phyloP scores from a whole-genome alignment of 2,113 vertebrate genomes.

The Hepsetus odoe region DNA sequence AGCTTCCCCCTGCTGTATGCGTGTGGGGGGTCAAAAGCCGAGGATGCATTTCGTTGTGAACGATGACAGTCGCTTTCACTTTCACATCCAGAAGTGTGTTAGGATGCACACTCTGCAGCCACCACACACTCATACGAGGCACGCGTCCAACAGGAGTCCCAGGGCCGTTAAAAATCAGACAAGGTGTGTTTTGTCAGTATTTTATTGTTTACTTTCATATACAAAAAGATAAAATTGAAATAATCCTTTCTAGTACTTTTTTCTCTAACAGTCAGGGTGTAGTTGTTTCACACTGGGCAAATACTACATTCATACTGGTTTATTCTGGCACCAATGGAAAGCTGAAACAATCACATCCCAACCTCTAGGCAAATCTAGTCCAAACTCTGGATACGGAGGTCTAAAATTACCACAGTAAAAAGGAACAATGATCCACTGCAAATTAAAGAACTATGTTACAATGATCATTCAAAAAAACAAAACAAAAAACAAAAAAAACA shows the following conservation, averaged over 20 bases:
- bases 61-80: too few relatives aligned
- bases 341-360: conserved; percentile 82
- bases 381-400: conserved; percentile 81
- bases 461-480: conserved; percentile 75
- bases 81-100: too few relatives aligned
- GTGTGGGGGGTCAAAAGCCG: too few relatives aligned
- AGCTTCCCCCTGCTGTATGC: too few relatives aligned
- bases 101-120: too few relatives aligned
- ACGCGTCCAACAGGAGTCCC: too few relatives aligned
- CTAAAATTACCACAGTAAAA: conserved; percentile 92
- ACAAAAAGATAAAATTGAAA: conserved; percentile 94
- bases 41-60: too few relatives aligned
- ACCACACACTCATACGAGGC: too few relatives aligned
- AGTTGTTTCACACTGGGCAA: conserved; percentile 79
- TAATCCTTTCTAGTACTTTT: conserved; percentile 79
- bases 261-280: conserved; percentile 76
- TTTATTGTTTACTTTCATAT: conserved; percentile 82
- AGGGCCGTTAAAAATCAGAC: not conserved
- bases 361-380: conserved; percentile 81
- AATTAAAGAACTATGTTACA: conserved; percentile 90
- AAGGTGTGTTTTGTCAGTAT: conserved; percentile 74
- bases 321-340: conserved; percentile 83
- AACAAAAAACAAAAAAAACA: conserved; percentile 22
- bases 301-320: conserved; percentile 93
- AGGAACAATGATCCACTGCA: conserved; percentile 87